Conservation (phyloP, 2,797 vertebrate genomes). For the Phylloscopus collybita region DNA sequence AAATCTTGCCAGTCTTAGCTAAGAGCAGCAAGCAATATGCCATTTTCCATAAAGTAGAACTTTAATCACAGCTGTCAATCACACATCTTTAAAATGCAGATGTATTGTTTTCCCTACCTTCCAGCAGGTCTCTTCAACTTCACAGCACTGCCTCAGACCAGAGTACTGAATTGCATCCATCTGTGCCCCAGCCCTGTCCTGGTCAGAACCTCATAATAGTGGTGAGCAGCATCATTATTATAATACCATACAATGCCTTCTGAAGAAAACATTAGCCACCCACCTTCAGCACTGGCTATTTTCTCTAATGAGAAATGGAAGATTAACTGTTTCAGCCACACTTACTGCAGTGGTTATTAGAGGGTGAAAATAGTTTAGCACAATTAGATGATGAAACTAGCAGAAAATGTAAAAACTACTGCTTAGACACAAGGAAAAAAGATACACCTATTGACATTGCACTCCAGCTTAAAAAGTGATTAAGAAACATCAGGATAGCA, state of each 20-base stretch:
- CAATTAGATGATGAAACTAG: neutral
- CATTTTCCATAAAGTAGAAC: neutral
- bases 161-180: neutral
- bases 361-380: neutral
- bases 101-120: neutral
- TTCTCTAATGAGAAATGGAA: neutral
- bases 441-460: neutral
- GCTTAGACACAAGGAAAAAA: slow-evolving; percentile 3
- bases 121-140: neutral
- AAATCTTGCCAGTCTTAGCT: neutral
- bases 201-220: neutral
- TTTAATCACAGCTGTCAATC: neutral
- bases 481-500: slow-evolving; percentile 4
- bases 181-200: neutral
- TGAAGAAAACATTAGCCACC: neutral
- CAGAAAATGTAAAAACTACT: neutral
- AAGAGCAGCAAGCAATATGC: neutral
- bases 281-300: neutral
- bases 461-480: neutral
- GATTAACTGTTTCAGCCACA: neutral
- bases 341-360: neutral
- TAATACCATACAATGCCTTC: neutral
- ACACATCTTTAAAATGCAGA: neutral
- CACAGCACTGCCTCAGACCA: rapidly evolving
- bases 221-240: neutral